phyloP scores from a whole-genome alignment of 2,797 vertebrate species.

The Sebastes baramenuke region DNA sequence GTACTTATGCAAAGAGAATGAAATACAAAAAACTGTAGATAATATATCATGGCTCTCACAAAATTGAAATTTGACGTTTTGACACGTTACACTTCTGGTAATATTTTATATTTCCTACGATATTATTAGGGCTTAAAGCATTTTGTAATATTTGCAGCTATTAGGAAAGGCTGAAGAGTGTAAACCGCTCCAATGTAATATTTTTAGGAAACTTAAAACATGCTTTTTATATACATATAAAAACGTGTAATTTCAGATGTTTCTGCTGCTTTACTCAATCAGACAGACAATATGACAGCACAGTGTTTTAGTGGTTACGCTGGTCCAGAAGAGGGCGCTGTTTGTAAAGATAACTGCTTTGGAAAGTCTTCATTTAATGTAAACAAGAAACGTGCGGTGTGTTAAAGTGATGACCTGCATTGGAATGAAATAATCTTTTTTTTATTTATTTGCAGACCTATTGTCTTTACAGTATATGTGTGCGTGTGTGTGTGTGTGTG shows the following conservation, averaged over 20 bases:
- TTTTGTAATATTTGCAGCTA: background rate
- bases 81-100: background rate
- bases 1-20: no score
- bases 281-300: background rate
- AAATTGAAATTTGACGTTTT: background rate
- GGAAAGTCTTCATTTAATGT: background rate
- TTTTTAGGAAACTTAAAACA: background rate
- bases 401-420: background rate
- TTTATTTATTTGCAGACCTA: background rate
- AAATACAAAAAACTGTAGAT: no score
- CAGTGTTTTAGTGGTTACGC: background rate
- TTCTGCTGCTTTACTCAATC: background rate
- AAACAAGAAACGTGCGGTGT: background rate
- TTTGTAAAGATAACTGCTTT: conserved; percentile 6
- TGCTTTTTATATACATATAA: background rate
- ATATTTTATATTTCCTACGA: background rate
- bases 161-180: background rate
- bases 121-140: background rate
- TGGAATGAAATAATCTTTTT: background rate
- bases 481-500: no score
- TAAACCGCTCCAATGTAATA: background rate
- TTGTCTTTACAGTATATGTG: background rate
- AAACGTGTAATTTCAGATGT: background rate
- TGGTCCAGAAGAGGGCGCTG: conserved; percentile 39
- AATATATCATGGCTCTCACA: no score